A percentile compares a stretch with the other conserved stretches of the same genome.
These are phyloP conservation scores for Felis chaus DNA, from an alignment of 2,113 vertebrate species.

Conservation along the genomic window DNA sequence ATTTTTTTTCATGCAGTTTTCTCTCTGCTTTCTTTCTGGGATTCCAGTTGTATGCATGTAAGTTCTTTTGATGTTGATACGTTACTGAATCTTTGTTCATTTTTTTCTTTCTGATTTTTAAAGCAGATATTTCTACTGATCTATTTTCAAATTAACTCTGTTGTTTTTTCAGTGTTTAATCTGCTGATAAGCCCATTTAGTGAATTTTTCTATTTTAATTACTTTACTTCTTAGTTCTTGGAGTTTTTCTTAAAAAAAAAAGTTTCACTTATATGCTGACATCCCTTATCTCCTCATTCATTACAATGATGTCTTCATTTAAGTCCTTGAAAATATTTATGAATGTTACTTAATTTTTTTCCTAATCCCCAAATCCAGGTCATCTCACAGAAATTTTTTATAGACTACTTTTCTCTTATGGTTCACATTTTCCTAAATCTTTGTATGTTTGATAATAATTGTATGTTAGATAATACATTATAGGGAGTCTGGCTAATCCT, in stretches of 20 bases:
- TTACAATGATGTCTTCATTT: neutral
- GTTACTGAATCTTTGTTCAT: neutral
- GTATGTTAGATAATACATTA: neutral
- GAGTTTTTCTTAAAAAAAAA: neutral
- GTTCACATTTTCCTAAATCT: neutral
- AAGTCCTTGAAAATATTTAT: neutral
- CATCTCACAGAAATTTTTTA: neutral
- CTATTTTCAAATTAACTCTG: neutral
- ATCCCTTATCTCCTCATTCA: neutral
- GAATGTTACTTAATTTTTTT: neutral
- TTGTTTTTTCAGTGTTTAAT: neutral
- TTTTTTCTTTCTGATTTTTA: neutral
- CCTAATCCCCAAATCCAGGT: neutral
- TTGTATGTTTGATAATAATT: neutral
- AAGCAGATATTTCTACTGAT: neutral
- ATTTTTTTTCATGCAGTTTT: neutral
- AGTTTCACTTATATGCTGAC: neutral
- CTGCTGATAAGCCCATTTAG: neutral
- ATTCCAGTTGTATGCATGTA: neutral
- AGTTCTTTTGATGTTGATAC: neutral
- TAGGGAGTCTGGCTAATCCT: neutral
- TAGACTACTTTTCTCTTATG: neutral
- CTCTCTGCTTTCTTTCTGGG: neutral
- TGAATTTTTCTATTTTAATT: constrained; percentile 1
- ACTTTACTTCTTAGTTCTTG: neutral